Evolutionary conservation across 1,140 invertebrate species (phyloP), one percentile per base, ranked within the genome.

Genomic region (Pseudomyrmex sp.): DNA sequence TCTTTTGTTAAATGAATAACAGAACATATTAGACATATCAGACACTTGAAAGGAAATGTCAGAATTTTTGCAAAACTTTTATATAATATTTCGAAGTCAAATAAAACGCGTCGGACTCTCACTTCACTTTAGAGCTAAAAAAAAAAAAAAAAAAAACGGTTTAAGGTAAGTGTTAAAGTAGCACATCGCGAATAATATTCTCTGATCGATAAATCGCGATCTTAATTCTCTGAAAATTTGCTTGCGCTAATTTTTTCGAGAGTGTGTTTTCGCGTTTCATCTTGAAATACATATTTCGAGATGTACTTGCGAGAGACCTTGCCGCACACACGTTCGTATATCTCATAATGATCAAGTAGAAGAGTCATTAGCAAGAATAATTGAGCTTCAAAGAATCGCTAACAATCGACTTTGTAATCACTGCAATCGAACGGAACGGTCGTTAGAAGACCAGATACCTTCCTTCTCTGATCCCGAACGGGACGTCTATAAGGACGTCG

Each of bases 341-440:
- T 80, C 68, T 80, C 26, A 35, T 35, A 35, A 46, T 59, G 52
- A 80, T 80, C 59, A 80, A 80, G 70, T 70, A 50, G 66, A 70
- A 58, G 44, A 59, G 66, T 72, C 76, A 80, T 72, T 80, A 80
- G 7, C 26, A 75, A 62, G 63, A 69, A 70, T 56, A 83, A 83
- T 83, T 83, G 72, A 35, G 44, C 82, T 79, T 80, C 77, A 69
- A 83, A 75, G 82, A 83, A 52, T 68, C 61, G 48, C 72, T 87
- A 84, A 87, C 85, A 82, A 88, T 87, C 85, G 76, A 87, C 75
- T 75, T 88, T 66, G 85, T 84, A 88, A 88, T 88, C 54, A 80
- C 76, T 80, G 76, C 76, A 70, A 80, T 70, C 66, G 76, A 72
- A 80, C 65, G 76, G 65, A 79, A 70, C 46, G 66, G 44, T 70